Base-by-base conservation (phyloP, 1,140 invertebrate species). In the Formica selysi region DNA sequence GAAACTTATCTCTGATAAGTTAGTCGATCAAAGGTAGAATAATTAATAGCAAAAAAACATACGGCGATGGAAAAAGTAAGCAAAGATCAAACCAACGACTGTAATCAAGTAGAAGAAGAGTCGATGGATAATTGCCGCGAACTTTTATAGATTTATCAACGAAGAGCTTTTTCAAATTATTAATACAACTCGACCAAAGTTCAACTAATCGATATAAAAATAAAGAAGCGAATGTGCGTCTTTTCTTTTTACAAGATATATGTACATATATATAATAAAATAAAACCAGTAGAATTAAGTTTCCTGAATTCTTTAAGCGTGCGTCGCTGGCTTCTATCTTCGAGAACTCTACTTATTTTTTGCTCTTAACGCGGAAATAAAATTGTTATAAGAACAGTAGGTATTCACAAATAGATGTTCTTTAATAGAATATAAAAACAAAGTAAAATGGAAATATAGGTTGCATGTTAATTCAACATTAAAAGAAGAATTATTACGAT, bases 161-260 rank as follows among this genome's bases (percentile, higher is more conserved):
- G 74, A 83, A 70, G 87, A 62, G 80, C 48, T 84, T 74, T 91
- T 54, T 44, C 80, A 88, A 51, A 85, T 88, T 91, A n/a, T n/a
- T n/a, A n/a, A n/a, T n/a, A n/a, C n/a, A 88, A 86, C 62, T n/a
- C 26, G 41, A 76, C 67, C 26, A 51, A 22, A 51, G 54, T 32
- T 48, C 29, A 64, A 65, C 29, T 41, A 32, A 61, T 70, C n/a
- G n/a, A 54, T 73, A 57, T 54, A 78, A 78, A 86, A 86, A 89
- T 89, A 83, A 76, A 86, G 36, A 62, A 22, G 3, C 3, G 10
- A 11, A 26, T 41, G 19, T 41, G 38, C 36, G 19, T 54, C 38
- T 22, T 61, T 59, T 19, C 48, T 19, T 16, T 51, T 51, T 11
- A 26, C 26, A 41, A 71, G 26, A 61, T 26, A 71, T 59, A 62